These are phyloP conservation scores for Rhincodon typus DNA, from an alignment of 2,797 vertebrate species.

Conservation along the genomic window DNA sequence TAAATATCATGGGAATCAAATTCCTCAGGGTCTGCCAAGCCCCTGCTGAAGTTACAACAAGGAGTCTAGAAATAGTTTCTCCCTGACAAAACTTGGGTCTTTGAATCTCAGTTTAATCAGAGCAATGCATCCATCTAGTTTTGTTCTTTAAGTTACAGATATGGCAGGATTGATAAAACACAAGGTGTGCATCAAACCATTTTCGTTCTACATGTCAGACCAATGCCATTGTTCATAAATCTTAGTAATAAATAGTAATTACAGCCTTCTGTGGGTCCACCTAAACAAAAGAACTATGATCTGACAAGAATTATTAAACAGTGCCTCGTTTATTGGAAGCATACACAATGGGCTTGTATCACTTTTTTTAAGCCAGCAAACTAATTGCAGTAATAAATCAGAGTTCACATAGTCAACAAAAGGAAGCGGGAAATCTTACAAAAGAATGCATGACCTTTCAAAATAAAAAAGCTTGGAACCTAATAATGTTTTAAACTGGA, in stretches of 20 bases:
- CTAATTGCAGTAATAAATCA: constrained; percentile 32
- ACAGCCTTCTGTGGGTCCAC: background rate
- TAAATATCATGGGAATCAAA: background rate
- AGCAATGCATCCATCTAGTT: background rate
- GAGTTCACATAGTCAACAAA: background rate
- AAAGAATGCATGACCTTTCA: constrained; percentile 35
- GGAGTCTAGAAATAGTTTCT: background rate
- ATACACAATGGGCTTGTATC: background rate
- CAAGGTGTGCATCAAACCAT: constrained; percentile 22
- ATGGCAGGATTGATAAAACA: background rate
- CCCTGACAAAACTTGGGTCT: background rate
- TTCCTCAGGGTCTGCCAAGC: background rate
- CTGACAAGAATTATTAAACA: constrained; percentile 23
- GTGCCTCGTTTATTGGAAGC: background rate
- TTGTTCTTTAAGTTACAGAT: background rate
- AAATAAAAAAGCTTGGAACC: constrained; percentile 27
- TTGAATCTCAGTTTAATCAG: background rate
- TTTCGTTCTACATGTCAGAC: background rate
- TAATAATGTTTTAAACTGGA: constrained; percentile 18
- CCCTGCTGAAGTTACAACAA: background rate
- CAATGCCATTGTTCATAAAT: background rate
- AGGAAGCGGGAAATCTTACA: background rate
- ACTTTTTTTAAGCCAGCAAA: background rate
- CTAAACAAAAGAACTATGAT: constrained; percentile 16
- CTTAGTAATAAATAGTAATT: constrained; percentile 14